Evolutionary conservation across 2,888 invertebrate genomes (phyloP), one percentile per base, ranked within the genome.

Genomic region (Callosobruchus maculatus): DNA sequence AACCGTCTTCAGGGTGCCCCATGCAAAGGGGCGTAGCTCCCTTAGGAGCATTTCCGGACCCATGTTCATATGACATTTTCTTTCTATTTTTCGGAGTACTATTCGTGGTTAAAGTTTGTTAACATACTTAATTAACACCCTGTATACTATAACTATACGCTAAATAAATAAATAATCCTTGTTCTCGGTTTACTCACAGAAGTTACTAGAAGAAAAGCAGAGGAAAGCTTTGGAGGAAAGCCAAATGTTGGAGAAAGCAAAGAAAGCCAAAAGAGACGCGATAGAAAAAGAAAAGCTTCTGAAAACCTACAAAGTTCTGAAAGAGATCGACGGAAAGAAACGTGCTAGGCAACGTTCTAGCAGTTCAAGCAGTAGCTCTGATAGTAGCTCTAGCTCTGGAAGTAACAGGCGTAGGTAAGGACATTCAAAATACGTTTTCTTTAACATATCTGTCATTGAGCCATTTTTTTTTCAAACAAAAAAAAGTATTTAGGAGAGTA

Each of bases 191-290:
- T 76, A 13, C 13, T 13, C 18, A 31, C 72, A 82, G 80, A 79
- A 80, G 71, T 74, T 86, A 71, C 79, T 85, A 21, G 83, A 85
- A 76, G 87, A 88, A 74, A 87, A 87, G 72, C 87, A 88, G 71
- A 80, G 87, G 9, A 87, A 88, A 78, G 87, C 86, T 0, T 85
- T 86, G 78, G 87, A 88, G 77, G 87, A 87, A 77, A 85, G 85
- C n/a, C 86, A 86, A 74, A 87, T 87, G 87, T 79, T 87, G 72
- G 87, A 88, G 72, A 85, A 83, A 74, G 87, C 87, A 0, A 87
- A 87, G 75, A 86, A 84, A 74, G 85, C 84, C 0, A 87, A 88
- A 79, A 80, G 87, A 1, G 87, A 87, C 68, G 86, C 86, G 0
- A 80, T 87, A 20, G 87, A 87, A 75, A 87, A 87, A 75, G 86